Evolutionary conservation across 1,140 invertebrate species (phyloP).

Genomic region (Drosophila equinoxialis): DNA sequence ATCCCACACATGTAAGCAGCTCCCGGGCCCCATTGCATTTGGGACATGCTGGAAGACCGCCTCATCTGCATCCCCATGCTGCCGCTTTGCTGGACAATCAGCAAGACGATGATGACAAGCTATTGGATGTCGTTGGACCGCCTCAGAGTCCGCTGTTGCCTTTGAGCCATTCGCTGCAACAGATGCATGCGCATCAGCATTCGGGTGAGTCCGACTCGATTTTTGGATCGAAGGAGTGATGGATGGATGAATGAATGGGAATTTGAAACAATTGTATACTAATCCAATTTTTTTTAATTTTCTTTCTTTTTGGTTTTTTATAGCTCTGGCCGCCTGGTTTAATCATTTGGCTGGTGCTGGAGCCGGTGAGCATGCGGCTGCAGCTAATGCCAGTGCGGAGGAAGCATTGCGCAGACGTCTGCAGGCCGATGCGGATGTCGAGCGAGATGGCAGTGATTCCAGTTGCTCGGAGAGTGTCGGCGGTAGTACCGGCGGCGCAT

Average conservation of each 20-base stretch:
- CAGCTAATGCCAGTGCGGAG: slow-evolving; percentile 78
- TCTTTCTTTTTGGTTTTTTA: background rate
- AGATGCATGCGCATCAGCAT: slow-evolving; percentile 82
- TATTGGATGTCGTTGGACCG: slow-evolving; percentile 94
- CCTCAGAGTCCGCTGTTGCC: slow-evolving; percentile 88
- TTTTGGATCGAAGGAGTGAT: too few relatives aligned
- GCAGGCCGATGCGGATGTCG: slow-evolving; percentile 85
- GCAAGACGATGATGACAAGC: slow-evolving; percentile 91
- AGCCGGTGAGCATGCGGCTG: slow-evolving; percentile 83
- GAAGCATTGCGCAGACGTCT: slow-evolving; percentile 84
- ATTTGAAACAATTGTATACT: too few relatives aligned
- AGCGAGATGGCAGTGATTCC: slow-evolving; percentile 86
- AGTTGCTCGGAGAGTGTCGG: slow-evolving; percentile 86
- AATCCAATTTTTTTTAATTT: background rate
- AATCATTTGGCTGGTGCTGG: slow-evolving; percentile 83
- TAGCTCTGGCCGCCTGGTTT: slow-evolving; percentile 85
- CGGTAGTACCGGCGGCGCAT: slow-evolving; percentile 84
- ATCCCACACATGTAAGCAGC: slow-evolving; percentile 82
- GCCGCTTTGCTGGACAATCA: slow-evolving; percentile 83
- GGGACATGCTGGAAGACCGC: slow-evolving; percentile 78
- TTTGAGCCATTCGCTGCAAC: slow-evolving; percentile 83
- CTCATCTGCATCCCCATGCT: slow-evolving; percentile 79
- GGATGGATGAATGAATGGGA: too few relatives aligned
- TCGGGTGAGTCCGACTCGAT: slow-evolving; percentile 67
- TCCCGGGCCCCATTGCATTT: slow-evolving; percentile 83